Evolutionary conservation across 1,140 invertebrate species (phyloP).

Genomic region (Drosophila nannoptera): DNA sequence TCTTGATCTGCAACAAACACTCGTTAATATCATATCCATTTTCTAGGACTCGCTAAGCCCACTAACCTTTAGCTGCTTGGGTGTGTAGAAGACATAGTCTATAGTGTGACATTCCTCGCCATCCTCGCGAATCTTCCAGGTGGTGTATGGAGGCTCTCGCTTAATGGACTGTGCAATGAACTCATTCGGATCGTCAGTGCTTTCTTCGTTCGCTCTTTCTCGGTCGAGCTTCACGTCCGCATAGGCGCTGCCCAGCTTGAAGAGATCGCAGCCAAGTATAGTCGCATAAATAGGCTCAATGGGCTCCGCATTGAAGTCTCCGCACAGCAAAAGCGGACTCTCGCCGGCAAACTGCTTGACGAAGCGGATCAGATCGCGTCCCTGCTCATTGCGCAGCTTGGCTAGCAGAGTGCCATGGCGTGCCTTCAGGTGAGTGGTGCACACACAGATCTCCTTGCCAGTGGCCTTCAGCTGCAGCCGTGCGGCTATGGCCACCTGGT

Average conservation of each 20-base stretch:
- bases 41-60: neutral
- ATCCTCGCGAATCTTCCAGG: slow-evolving; percentile 88
- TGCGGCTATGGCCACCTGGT: slow-evolving; percentile 86
- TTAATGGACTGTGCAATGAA: slow-evolving; percentile 67
- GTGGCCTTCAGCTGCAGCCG: slow-evolving; percentile 81
- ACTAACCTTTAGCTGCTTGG: slow-evolving; percentile 80
- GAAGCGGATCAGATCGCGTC: slow-evolving; percentile 85
- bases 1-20: slow-evolving; percentile 79
- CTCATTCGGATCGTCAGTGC: slow-evolving; percentile 42
- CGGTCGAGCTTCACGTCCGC: slow-evolving; percentile 74
- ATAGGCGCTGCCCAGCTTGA: slow-evolving; percentile 81
- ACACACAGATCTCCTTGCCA: slow-evolving; percentile 83
- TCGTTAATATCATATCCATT: neutral
- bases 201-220: slow-evolving; percentile 27
- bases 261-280: slow-evolving; percentile 79
- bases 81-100: slow-evolving; percentile 88
- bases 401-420: slow-evolving; percentile 83
- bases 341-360: slow-evolving; percentile 80
- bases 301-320: slow-evolving; percentile 90
- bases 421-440: slow-evolving; percentile 89
- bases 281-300: slow-evolving; percentile 85
- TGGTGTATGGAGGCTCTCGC: slow-evolving; percentile 86
- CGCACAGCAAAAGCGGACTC: slow-evolving; percentile 84
- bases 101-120: slow-evolving; percentile 87
- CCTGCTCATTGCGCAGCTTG: slow-evolving; percentile 87